Evolutionary conservation across 2,888 invertebrate genomes (phyloP).

Genomic region (Cryptocheilus praepositus): DNA sequence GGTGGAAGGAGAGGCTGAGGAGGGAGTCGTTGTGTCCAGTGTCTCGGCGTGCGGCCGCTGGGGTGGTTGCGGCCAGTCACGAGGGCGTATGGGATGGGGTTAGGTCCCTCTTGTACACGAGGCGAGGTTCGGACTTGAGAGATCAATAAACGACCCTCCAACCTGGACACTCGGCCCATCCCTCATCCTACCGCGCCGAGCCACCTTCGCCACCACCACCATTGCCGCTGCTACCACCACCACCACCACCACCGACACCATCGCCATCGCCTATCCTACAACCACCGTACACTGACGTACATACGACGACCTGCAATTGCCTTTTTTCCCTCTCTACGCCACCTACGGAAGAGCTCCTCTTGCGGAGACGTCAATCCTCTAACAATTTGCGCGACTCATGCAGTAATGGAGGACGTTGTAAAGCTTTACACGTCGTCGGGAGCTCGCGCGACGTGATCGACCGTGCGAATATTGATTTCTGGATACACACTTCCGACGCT

Average conservation of each 20-base stretch:
- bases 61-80: conserved; percentile 73
- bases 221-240: conserved; percentile 5
- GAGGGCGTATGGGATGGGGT: conserved; percentile 65
- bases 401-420: not conserved
- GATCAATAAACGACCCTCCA: conserved; percentile 75
- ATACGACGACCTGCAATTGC: conserved; percentile 35
- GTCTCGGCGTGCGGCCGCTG: conserved; percentile 68
- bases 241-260: conserved; percentile 14
- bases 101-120: conserved; percentile 71
- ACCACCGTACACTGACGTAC: too few species aligned
- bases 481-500: conserved; percentile 4
- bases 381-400: not conserved
- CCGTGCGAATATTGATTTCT: conserved; percentile 12
- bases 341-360: too few species aligned
- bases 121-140: conserved; percentile 73
- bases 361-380: too few species aligned
- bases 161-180: conserved; percentile 72
- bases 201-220: conserved; percentile 55
- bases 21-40: conserved; percentile 72
- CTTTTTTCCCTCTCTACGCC: conserved; percentile 30
- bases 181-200: conserved; percentile 62
- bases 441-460: not conserved
- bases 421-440: conserved; percentile 1
- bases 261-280: too few species aligned
- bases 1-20: conserved; percentile 63